Base-by-base conservation (phyloP, 2,888 invertebrate genomes). In the Trileptium ribeirensis region DNA sequence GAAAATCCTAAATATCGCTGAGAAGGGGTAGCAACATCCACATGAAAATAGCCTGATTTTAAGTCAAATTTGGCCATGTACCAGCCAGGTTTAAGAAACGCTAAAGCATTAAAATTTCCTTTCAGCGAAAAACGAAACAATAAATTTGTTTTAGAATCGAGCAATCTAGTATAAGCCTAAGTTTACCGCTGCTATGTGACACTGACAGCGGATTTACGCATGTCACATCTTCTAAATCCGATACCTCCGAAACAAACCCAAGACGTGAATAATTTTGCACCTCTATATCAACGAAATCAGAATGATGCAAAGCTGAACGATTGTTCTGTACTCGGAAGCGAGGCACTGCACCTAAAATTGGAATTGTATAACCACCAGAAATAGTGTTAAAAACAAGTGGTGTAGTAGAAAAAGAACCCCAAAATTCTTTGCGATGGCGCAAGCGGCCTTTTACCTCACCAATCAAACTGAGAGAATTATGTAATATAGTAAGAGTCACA, bases 131-230 rank as follows among this genome's bases (percentile, higher is more conserved):
- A 70, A n/a, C 8, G 70, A n/a, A 70, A 70, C 36, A 33, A 33
- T 15, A 15, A 70, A n/a, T 33, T 33, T 15, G 15, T 15, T 70
- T 70, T n/a, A 70, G 36, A 29, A 70, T 8, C 33, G 70, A 70
- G 31, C 70, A 70, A n/a, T 70, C 70, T 70, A 70, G 31, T 19
- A 70, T 70, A n/a, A 70, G 36, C 31, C 70, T 70, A 3, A 70
- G 29, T 29, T 70, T 70, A 3, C 31, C 31, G 36, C 70, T 70
- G 31, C 70, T 70, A n/a, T 8, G 8, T 8, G 36, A 33, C 15
- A 36, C 70, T 8, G 70, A 70, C 8, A 70, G 29, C 15, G 70
- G 70, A n/a, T 70, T 70, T 15, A 70, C 31, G 31, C 70, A 70
- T 19, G 8, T 70, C 15, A 70, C 8, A n/a, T n/a, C n/a, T 29